phyloP scores from a whole-genome alignment of 37 sponge, comb jelly and placozoan species.

The Crambe crambe region DNA sequence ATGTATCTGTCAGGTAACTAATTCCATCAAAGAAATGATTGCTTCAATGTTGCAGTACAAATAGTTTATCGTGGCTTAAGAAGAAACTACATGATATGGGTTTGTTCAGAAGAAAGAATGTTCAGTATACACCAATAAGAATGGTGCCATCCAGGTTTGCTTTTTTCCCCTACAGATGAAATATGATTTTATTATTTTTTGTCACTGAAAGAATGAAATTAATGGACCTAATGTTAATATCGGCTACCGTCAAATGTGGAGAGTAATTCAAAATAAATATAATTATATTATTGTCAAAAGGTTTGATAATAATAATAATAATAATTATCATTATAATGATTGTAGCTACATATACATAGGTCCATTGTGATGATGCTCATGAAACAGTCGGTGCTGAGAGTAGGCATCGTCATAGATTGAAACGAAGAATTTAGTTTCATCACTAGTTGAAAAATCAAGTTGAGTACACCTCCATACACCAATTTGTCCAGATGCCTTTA shows the following conservation, averaged over 20 bases:
- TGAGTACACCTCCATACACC: too few species aligned
- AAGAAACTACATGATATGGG: not conserved
- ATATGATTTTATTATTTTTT: too few species aligned
- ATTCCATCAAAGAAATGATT: too few species aligned
- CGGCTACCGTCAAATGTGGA: slow-evolving; percentile 23
- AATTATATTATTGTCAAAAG: slow-evolving; percentile 3
- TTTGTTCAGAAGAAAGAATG: not conserved
- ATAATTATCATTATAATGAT: not conserved
- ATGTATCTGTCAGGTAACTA: too few species aligned
- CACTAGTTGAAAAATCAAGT: too few species aligned
- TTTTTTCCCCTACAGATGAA: too few species aligned
- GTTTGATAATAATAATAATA: not conserved
- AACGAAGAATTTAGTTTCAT: slow-evolving; percentile 25
- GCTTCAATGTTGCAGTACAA: too few species aligned
- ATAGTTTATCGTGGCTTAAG: slow-evolving; percentile 14
- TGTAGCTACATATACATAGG: not conserved
- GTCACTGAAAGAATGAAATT: too few species aligned
- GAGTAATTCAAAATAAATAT: slow-evolving; percentile 10
- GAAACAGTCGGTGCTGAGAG: not conserved
- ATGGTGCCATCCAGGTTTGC: slow-evolving; percentile 3
- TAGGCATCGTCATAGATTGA: not conserved
- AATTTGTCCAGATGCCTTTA: too few species aligned
- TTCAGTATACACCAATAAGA: not conserved
- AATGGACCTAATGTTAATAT: slow-evolving; percentile 8
- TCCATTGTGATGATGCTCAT: too few species aligned